These are phyloP conservation scores for Nyctalus aviator DNA, from an alignment of 2,797 vertebrate species.

Conservation along the genomic window DNA sequence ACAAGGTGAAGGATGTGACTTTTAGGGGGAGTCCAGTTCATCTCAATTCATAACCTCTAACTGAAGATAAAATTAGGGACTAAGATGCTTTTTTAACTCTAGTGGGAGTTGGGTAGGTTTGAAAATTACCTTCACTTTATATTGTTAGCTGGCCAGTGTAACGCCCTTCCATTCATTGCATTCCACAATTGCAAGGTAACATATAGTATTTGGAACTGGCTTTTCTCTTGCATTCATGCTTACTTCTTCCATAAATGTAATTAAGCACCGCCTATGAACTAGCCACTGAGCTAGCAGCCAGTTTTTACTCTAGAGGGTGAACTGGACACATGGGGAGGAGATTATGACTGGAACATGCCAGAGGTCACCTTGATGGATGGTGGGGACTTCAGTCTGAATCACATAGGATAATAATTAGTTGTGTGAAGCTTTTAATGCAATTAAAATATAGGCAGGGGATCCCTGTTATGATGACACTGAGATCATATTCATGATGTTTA, in stretches of 20 bases:
- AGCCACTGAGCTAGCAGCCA: neutral
- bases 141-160: neutral
- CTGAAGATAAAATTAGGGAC: conserved; percentile 67
- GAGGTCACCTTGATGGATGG: neutral
- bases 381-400: neutral
- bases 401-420: neutral
- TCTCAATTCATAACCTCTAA: conserved; percentile 60
- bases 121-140: conserved; percentile 43
- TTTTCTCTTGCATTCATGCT: conserved; percentile 12
- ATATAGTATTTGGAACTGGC: neutral
- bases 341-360: neutral
- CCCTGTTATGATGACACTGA: neutral
- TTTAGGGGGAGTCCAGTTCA: conserved; percentile 64
- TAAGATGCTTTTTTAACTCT: conserved; percentile 60
- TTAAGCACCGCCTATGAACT: neutral
- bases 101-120: conserved; percentile 27
- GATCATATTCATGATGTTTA: neutral
- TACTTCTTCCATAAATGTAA: conserved; percentile 27
- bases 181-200: neutral
- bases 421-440: neutral
- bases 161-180: neutral
- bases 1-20: conserved; percentile 71
- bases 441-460: neutral
- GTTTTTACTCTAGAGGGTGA: neutral
- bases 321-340: neutral